Base-by-base conservation (phyloP, 2,797 vertebrate genomes). In the Lycodopsis pacificus region DNA sequence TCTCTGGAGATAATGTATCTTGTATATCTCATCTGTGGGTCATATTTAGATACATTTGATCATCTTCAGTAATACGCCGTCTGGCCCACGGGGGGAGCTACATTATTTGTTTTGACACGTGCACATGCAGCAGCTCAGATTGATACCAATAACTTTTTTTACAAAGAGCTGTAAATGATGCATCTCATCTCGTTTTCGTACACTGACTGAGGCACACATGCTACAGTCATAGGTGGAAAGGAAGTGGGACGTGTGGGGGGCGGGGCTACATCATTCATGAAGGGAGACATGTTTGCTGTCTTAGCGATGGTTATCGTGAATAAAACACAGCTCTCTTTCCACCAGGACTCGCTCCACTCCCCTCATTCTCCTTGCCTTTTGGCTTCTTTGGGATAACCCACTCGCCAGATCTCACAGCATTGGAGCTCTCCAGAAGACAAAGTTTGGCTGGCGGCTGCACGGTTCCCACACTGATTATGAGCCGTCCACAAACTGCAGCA, bases 381-480 rank as follows among this genome's bases (percentile, higher is more conserved):
- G 61, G 59, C 71, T 63, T 82, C 63, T 64, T 38, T 49, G 69
- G 74, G 72, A 74, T 20, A 48, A 53, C 51, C 65, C 58, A 3
- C 34, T 54, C 48, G 53, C 57, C 71, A 73, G 68, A 83, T 77
- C 72, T 73, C 59, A 32, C 80, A 73, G 69, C 64, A 71, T 61
- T 75, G 30, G 48, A 76, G 73, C 70, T 65, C 73, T 75, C 59
- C 53, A 53, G 76, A 49, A 63, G 77, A 79, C 70, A 77, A 76
- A 78, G 68, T 85, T 85, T 80, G 76, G 74, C 62, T 74, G 74
- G 78, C 73, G 71, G 56, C 79, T 73, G 49, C 62, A 56, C 71
- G 46, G 75, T 78, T 88, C 82, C 84, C 86, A 73, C 87, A 74
- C 73, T 85, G 84, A 86, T 88, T 85, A 73, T 51, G 32, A 74